Conservation (phyloP, 2,113 vertebrate species). For the Cololabis saira region DNA sequence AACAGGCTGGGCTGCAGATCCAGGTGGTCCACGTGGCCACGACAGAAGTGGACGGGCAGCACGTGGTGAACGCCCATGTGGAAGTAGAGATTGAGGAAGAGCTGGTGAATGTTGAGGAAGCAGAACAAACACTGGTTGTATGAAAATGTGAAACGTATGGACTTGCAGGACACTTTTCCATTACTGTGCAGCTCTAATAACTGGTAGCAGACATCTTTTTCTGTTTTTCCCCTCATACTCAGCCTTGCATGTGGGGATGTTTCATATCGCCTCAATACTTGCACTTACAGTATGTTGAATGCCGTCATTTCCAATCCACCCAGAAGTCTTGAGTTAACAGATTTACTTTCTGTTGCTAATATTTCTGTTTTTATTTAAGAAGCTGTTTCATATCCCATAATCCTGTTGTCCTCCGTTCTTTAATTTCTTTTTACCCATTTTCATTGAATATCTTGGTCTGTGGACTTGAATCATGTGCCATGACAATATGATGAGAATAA, state of each 20-base stretch:
- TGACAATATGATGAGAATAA: slow-evolving; percentile 31
- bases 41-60: slow-evolving; percentile 45
- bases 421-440: not conserved
- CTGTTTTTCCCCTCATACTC: not conserved
- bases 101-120: slow-evolving; percentile 58
- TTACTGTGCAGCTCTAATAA: not conserved
- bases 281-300: slow-evolving; percentile 11
- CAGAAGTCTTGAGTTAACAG: not conserved
- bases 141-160: slow-evolving; percentile 32
- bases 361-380: slow-evolving; percentile 57
- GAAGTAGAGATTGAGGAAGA: slow-evolving; percentile 83
- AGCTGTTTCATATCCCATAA: slow-evolving; percentile 6
- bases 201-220: not conserved
- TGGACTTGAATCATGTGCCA: slow-evolving; percentile 17
- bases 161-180: slow-evolving; percentile 3
- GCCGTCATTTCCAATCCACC: not conserved
- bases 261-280: slow-evolving; percentile 16
- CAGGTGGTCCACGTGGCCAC: slow-evolving; percentile 76
- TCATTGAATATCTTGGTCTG: slow-evolving; percentile 5
- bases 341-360: slow-evolving; percentile 6
- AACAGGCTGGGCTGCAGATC: slow-evolving; percentile 84
- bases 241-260: slow-evolving; percentile 52
- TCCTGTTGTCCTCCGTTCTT: not conserved
- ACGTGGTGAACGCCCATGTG: slow-evolving; percentile 83
- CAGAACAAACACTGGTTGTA: slow-evolving; percentile 57